Percentiles rank a stretch among this genome's conserved stretches.
These are phyloP conservation scores for Peucedramus taeniatus DNA, from an alignment of 2,113 vertebrate species.

Conservation along the genomic window DNA sequence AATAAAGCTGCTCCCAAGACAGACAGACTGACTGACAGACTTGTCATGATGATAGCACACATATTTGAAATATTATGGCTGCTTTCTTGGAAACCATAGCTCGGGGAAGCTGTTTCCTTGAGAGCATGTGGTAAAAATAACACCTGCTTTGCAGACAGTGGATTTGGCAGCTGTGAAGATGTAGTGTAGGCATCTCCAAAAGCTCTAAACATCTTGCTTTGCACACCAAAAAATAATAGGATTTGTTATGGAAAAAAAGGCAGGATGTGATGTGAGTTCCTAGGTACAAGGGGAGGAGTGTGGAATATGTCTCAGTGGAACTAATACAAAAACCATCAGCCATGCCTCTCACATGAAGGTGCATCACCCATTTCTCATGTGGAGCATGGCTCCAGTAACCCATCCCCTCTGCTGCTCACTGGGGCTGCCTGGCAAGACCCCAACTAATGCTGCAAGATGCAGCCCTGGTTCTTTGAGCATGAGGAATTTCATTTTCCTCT, in stretches of 20 bases:
- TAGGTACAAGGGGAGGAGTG: background rate
- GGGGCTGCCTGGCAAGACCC: background rate
- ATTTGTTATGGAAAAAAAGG: background rate
- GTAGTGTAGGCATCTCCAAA: background rate
- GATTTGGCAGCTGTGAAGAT: background rate
- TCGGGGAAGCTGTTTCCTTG: background rate
- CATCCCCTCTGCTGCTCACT: background rate
- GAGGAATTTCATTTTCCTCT: background rate
- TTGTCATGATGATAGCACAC: slow-evolving; percentile 21
- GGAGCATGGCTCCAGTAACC: background rate
- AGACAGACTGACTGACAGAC: slow-evolving; percentile 50
- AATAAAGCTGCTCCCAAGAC: slow-evolving; percentile 52
- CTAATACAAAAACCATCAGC: background rate
- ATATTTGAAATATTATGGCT: slow-evolving; percentile 40
- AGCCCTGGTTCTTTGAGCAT: background rate
- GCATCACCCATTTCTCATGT: background rate
- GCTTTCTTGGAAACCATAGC: background rate
- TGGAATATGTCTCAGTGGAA: background rate
- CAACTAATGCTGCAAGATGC: background rate
- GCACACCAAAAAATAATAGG: background rate
- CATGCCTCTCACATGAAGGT: background rate
- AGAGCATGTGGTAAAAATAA: slow-evolving; percentile 20
- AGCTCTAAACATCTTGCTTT: background rate
- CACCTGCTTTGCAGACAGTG: slow-evolving; percentile 27
- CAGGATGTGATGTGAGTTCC: background rate